A percentile compares a stretch with the other conserved stretches of the same genome.
phyloP scores from a whole-genome alignment of 2,113 vertebrate genomes.

The Donacobius atricapilla region DNA sequence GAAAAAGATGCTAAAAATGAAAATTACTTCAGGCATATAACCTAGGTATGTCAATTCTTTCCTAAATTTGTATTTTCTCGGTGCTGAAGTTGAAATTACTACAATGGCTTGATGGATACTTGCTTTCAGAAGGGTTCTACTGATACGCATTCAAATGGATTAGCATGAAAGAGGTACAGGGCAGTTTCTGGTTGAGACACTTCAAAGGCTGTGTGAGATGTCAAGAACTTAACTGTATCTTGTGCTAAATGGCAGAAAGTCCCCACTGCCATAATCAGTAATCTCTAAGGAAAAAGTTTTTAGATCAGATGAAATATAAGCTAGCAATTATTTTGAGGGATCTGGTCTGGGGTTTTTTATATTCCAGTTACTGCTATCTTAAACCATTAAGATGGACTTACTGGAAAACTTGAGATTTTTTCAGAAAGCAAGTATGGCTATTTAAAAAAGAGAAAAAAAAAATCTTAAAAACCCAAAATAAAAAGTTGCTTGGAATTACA shows the following conservation, averaged over 20 bases:
- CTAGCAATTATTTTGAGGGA: background rate
- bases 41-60: background rate
- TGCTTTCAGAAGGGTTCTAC: background rate
- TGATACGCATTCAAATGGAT: background rate
- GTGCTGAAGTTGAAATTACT: background rate
- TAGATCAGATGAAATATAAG: background rate
- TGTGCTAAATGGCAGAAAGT: background rate
- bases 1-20: background rate
- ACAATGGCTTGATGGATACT: rapidly evolving
- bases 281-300: background rate
- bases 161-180: too few species aligned
- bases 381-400: background rate
- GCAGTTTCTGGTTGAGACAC: background rate
- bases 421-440: background rate
- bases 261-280: background rate
- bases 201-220: background rate
- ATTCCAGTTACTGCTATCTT: background rate
- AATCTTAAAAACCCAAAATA: background rate
- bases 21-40: background rate
- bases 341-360: background rate
- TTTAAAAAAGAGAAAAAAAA: background rate
- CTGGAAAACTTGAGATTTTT: background rate
- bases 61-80: background rate
- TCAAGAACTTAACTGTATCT: background rate
- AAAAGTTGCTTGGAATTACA: background rate